phyloP scores from a whole-genome alignment of 2,888 invertebrate genomes.

The Congeria kusceri region DNA sequence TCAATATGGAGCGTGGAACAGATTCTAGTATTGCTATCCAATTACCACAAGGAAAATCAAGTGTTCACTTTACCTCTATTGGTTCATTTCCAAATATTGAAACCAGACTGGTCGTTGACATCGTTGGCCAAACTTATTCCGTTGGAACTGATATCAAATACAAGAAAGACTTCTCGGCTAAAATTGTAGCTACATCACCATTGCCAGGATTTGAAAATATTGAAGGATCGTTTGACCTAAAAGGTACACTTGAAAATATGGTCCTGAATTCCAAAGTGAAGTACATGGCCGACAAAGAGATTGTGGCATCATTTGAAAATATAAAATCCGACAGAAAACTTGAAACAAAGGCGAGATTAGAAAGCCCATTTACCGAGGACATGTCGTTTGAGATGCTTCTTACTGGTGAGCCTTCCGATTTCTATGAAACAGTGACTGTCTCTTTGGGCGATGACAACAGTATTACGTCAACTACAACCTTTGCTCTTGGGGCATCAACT shows the following conservation, averaged over 20 bases:
- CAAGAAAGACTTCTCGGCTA: background rate
- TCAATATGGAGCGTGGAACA: constrained; percentile 11
- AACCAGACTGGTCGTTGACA: background rate
- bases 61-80: background rate
- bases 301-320: constrained; percentile 24
- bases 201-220: constrained; percentile 26
- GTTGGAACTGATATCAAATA: constrained; percentile 8
- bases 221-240: constrained; percentile 5
- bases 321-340: constrained; percentile 4
- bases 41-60: constrained; percentile 4
- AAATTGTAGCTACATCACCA: constrained; percentile 27
- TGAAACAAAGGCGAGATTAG: constrained; percentile 30
- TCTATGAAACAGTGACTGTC: constrained; percentile 11
- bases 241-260: constrained; percentile 22
- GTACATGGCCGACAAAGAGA: constrained; percentile 14
- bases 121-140: constrained; percentile 14
- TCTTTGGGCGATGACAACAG: constrained; percentile 25
- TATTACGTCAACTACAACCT: constrained; percentile 13
- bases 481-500: constrained; percentile 1
- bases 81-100: constrained; percentile 21
- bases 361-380: constrained; percentile 44
- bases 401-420: constrained; percentile 20
- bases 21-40: background rate
- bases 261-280: constrained; percentile 12
- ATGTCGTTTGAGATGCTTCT: constrained; percentile 25